Evolutionary conservation across 2,797 vertebrate genomes (phyloP), one percentile per base, ranked within the genome.

Genomic region (Tadarida brasiliensis): DNA sequence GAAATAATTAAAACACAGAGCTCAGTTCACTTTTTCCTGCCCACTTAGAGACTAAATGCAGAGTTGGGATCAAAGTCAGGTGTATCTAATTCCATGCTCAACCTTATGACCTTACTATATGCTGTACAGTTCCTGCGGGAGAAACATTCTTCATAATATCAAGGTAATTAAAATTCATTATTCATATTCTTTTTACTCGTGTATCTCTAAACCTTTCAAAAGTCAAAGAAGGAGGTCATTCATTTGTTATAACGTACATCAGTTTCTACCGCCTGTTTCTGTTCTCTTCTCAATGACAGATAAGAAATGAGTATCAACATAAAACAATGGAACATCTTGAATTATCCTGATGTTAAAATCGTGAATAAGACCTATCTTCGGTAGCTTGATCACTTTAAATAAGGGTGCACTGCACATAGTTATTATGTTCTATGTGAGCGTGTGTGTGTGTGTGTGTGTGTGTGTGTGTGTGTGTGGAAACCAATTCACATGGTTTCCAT

Each of bases 261-360:
- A 1, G 9, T 81, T 84, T 91, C 54, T 54, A 54, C 51, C 51
- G 63, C 88, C 47, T 90, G 49, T 61, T 87, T 93, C 80, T 92
- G 51, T 33, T 82, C n/a, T 65, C 81, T 87, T 89, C 67, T 93
- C 15, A 35, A 11, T 49, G 80, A 77, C 12, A 24, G 35, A 70
- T 54, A 44, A 71, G 89, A 85, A 84, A 68, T 49, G 67, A 56
- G 5, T 57, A 28, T 44, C 77, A 56, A 24, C 35, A 90, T 54
- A 84, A 77, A 88, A 71, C 16, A 88, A 44, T 1, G 8, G 11
- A 39, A 26, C 16, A 11, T 65, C 49, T 81, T 70, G 39, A 84
- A 86, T 57, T 51, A 81, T 39, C 39, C 47, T 85, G 35, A 22
- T 24, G 15, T 39, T 61, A 51, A 47, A 81, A 28, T 51, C 11